Percentiles rank a stretch among this genome's conserved stretches.
Conservation (phyloP, 1,140 invertebrate genomes). For the Proales similis region DNA sequence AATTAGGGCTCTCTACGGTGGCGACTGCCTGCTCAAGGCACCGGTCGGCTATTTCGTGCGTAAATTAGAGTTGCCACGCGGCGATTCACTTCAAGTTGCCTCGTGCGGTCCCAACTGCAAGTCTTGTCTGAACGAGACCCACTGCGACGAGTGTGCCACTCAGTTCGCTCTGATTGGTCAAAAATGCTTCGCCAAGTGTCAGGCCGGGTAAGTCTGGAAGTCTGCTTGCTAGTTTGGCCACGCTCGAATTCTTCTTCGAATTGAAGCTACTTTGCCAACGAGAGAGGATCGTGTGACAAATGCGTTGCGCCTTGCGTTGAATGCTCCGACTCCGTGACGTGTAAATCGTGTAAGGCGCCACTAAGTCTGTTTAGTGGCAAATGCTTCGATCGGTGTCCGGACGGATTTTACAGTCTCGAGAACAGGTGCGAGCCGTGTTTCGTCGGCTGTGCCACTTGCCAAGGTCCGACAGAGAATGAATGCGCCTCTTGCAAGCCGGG, state of each 20-base stretch:
- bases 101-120: not conserved
- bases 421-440: conserved; percentile 64
- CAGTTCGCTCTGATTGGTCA: conserved; percentile 5
- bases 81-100: no score
- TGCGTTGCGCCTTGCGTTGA: no score
- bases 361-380: conserved; percentile 16
- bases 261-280: not conserved
- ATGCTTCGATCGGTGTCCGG: conserved; percentile 40
- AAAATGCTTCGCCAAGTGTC: conserved; percentile 3
- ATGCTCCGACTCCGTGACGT: not conserved
- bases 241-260: not conserved
- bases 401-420: conserved; percentile 37
- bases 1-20: no score
- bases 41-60: no score
- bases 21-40: no score
- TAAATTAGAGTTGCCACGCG: no score
- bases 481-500: conserved; percentile 69
- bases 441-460: conserved; percentile 70
- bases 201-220: not conserved
- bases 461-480: conserved; percentile 65
- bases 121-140: not conserved
- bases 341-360: not conserved
- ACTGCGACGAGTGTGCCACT: conserved; percentile 1
- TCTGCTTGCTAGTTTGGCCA: not conserved
- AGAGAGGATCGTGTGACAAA: conserved; percentile 17